phyloP scores from a whole-genome alignment of 1,140 invertebrate genomes.

The Brachionus asplanchnoidis region DNA sequence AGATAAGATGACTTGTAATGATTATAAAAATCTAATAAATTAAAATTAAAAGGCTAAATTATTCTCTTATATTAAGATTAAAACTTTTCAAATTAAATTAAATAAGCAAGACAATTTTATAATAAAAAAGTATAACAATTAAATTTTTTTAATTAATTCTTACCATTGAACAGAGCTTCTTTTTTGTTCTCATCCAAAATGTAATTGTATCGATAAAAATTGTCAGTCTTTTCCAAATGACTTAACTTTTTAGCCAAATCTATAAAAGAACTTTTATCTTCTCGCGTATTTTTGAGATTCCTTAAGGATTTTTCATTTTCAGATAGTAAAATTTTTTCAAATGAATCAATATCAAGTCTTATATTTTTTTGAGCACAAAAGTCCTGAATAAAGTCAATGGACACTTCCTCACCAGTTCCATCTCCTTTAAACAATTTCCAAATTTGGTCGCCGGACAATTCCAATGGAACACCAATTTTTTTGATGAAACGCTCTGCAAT shows the following conservation, averaged over 20 bases:
- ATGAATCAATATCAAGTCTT: background rate
- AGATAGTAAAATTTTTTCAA: conserved; percentile 27
- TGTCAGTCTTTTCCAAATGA: conserved; percentile 15
- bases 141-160: background rate
- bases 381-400: conserved; percentile 38
- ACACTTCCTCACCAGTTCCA: conserved; percentile 3
- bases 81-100: too few species aligned
- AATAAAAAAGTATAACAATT: background rate
- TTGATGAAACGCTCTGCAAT: background rate
- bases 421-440: conserved; percentile 39
- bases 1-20: too few species aligned
- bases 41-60: too few species aligned
- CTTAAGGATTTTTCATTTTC: conserved; percentile 22
- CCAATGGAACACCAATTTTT: background rate
- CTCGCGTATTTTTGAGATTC: conserved; percentile 12
- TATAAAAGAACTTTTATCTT: conserved; percentile 10
- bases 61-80: too few species aligned
- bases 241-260: background rate
- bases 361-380: conserved; percentile 1
- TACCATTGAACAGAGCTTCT: background rate
- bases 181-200: background rate
- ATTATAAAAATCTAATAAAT: too few species aligned
- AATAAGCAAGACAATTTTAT: too few species aligned
- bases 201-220: background rate
- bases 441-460: conserved; percentile 19